These are phyloP conservation scores for Ophiodon elongatus DNA, from an alignment of 2,113 vertebrate species.

Conservation along the genomic window DNA sequence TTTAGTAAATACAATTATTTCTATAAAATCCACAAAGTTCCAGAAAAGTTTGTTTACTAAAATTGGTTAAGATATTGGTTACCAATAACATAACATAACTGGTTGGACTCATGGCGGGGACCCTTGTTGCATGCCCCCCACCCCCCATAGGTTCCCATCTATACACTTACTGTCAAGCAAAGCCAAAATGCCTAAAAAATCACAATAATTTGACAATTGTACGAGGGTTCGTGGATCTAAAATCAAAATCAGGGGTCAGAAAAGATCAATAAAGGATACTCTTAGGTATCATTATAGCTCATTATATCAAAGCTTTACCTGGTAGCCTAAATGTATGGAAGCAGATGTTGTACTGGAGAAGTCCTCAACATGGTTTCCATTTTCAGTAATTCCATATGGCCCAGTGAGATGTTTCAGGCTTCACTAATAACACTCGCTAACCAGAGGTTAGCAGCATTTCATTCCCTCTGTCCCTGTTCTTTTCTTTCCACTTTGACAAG, in stretches of 20 bases:
- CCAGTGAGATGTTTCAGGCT: slow-evolving; percentile 52
- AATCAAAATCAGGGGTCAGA: not conserved
- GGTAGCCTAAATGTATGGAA: not conserved
- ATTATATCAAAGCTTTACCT: not conserved
- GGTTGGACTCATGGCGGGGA: not conserved
- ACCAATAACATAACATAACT: too few species aligned
- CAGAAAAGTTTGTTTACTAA: not conserved
- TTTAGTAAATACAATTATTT: not conserved
- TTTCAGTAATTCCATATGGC: slow-evolving; percentile 51
- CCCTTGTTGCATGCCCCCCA: not conserved
- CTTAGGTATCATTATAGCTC: too few species aligned
- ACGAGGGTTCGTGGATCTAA: not conserved
- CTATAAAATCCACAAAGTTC: not conserved
- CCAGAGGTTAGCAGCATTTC: slow-evolving; percentile 36
- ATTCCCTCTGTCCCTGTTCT: slow-evolving; percentile 33
- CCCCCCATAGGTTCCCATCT: not conserved
- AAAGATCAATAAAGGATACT: slow-evolving; percentile 13
- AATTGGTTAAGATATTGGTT: not conserved
- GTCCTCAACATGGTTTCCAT: slow-evolving; percentile 56
- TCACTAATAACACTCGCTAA: slow-evolving; percentile 55
- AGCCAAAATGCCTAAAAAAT: not conserved
- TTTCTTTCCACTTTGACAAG: slow-evolving; percentile 54
- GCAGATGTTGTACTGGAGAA: slow-evolving; percentile 1
- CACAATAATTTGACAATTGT: not conserved
- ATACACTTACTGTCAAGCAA: not conserved